phyloP scores from a whole-genome alignment of 2,888 invertebrate species.

The Dynastes hyllus region DNA sequence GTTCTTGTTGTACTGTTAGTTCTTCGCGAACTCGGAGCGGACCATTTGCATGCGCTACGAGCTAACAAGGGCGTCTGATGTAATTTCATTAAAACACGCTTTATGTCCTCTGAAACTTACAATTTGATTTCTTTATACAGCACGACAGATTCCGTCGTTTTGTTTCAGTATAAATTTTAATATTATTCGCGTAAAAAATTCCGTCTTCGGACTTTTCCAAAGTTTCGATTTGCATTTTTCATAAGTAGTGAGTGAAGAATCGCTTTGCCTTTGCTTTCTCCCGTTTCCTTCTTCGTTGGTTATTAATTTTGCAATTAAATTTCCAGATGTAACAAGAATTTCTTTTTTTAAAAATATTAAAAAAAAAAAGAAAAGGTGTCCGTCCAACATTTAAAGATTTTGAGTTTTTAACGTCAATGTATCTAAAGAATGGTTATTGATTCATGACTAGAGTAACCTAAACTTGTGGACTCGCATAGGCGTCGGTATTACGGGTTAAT shows the following conservation, averaged over 20 bases:
- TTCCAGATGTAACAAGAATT: no score
- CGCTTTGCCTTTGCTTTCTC: neutral
- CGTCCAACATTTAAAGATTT: no score
- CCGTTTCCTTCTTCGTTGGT: neutral
- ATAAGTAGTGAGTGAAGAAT: neutral
- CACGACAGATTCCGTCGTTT: constrained; percentile 54
- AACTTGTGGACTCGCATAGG: no score
- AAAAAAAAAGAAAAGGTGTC: no score
- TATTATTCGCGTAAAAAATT: constrained; percentile 44
- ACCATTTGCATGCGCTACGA: constrained; percentile 66
- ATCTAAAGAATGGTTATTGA: no score
- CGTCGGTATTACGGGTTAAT: no score
- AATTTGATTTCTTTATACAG: constrained; percentile 57
- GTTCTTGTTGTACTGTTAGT: constrained; percentile 15
- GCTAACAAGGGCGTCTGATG: constrained; percentile 57
- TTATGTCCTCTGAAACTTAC: constrained; percentile 60
- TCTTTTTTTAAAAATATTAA: no score
- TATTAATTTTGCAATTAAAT: neutral
- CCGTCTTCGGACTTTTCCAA: constrained; percentile 9
- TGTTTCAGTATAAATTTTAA: constrained; percentile 52
- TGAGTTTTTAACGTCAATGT: no score
- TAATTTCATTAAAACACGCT: constrained; percentile 65
- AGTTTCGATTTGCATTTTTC: constrained; percentile 18
- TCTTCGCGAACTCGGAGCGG: constrained; percentile 59
- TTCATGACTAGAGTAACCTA: no score